phyloP scores from a whole-genome alignment of 2,888 invertebrate species.

The Omphaloscelis lunosa region DNA sequence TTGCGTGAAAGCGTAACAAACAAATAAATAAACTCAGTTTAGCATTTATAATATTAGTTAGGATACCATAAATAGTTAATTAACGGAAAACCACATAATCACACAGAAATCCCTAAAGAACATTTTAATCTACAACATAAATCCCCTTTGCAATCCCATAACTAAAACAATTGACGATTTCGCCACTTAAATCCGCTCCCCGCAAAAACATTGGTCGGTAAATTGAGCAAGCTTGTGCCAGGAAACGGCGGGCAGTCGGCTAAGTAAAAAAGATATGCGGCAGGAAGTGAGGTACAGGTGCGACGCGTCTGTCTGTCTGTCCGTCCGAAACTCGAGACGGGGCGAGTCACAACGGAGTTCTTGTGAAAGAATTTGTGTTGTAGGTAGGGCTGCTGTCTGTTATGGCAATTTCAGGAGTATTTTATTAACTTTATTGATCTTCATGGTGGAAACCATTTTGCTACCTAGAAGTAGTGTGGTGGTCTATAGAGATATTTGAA shows the following conservation, averaged over 20 bases:
- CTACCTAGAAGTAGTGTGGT: no score
- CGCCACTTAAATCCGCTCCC: slow-evolving; percentile 31
- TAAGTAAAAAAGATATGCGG: slow-evolving; percentile 67
- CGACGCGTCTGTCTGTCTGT: slow-evolving; percentile 75
- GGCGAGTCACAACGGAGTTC: slow-evolving; percentile 62
- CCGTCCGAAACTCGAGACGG: slow-evolving; percentile 70
- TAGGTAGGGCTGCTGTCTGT: slow-evolving; percentile 62
- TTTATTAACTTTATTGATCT: no score
- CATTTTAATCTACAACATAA: not conserved
- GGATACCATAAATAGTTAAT: not conserved
- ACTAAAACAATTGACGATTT: slow-evolving; percentile 38
- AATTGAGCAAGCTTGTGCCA: slow-evolving; percentile 72
- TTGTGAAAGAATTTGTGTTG: slow-evolving; percentile 53
- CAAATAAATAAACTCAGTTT: no score
- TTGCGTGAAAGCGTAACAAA: no score
- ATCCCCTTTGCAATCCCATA: not conserved
- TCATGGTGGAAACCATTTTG: no score
- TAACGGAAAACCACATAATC: not conserved
- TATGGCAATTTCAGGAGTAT: not conserved
- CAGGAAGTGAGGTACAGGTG: slow-evolving; percentile 85
- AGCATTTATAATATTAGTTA: no score
- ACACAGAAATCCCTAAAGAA: not conserved
- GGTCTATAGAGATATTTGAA: no score
- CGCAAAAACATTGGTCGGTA: slow-evolving; percentile 54
- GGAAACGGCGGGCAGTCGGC: slow-evolving; percentile 76